Conservation (phyloP, 2,797 vertebrate species). For the Alauda arvensis region DNA sequence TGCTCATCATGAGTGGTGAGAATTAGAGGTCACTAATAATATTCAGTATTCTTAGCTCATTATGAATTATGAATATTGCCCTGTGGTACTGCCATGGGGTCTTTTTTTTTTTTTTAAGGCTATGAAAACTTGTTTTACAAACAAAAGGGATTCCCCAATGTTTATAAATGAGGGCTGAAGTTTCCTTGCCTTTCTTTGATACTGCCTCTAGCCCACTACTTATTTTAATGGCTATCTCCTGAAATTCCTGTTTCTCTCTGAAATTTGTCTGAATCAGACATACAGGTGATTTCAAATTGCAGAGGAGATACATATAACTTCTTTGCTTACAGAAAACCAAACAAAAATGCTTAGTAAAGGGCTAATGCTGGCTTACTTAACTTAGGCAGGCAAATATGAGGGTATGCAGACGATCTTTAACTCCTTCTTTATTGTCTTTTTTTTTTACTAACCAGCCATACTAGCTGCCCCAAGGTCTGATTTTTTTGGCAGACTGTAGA, state of each 20-base stretch:
- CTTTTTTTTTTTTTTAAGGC: neutral
- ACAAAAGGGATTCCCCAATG: neutral
- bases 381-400: neutral
- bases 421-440: neutral
- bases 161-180: neutral
- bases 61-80: neutral
- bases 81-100: neutral
- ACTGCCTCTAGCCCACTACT: neutral
- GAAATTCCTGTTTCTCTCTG: neutral
- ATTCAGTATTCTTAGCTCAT: neutral
- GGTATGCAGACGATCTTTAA: neutral
- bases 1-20: neutral
- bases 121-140: neutral
- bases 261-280: neutral
- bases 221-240: neutral
- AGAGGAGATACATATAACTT: rapidly evolving
- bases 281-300: neutral
- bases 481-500: neutral
- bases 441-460: neutral
- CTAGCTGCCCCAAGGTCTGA: neutral
- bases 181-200: neutral
- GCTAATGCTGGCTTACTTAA: neutral
- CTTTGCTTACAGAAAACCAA: neutral
- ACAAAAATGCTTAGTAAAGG: neutral
- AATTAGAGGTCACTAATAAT: neutral